A percentile compares a stretch with the other conserved stretches of the same genome.
Conservation (phyloP, 2,888 invertebrate genomes). For the Galeruca laticollis region DNA sequence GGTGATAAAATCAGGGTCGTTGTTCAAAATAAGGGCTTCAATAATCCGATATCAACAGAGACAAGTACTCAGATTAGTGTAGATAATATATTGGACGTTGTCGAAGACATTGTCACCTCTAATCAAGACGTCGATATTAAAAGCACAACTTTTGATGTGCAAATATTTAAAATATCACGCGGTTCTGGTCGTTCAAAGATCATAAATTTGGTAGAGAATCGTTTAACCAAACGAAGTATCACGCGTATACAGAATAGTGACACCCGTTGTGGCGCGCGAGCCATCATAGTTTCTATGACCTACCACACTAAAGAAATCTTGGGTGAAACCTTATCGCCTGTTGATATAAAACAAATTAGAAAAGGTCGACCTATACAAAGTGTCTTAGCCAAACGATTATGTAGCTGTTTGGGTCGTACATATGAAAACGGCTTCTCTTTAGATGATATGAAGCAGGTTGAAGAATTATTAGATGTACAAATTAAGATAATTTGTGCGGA, state of each 20-base stretch:
- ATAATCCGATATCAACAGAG: neutral
- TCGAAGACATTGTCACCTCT: slow-evolving; percentile 10
- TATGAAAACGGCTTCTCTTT: slow-evolving; percentile 9
- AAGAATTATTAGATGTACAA: slow-evolving; percentile 14
- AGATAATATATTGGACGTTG: slow-evolving; percentile 4
- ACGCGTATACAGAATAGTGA: too few relatives aligned
- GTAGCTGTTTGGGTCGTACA: neutral
- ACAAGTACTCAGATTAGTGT: neutral
- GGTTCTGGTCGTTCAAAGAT: too few relatives aligned
- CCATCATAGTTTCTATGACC: neutral
- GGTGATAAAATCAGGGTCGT: slow-evolving; percentile 10
- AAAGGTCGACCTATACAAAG: too few relatives aligned
- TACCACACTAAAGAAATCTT: slow-evolving; percentile 1
- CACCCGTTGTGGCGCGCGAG: neutral
- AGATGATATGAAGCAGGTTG: slow-evolving; percentile 6
- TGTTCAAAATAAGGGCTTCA: too few relatives aligned
- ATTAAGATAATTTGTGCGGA: too few relatives aligned
- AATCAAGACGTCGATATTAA: neutral
- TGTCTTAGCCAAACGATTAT: neutral
- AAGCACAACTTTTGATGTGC: too few relatives aligned
- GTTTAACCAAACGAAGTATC: neutral
- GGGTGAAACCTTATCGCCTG: neutral
- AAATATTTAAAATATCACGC: too few relatives aligned
- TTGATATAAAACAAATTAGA: slow-evolving; percentile 6
- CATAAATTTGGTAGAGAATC: too few relatives aligned